Percentiles rank a stretch among this genome's conserved stretches.
Evolutionary conservation across 2,113 vertebrate genomes (phyloP).

Genomic region (Monopterus albus): DNA sequence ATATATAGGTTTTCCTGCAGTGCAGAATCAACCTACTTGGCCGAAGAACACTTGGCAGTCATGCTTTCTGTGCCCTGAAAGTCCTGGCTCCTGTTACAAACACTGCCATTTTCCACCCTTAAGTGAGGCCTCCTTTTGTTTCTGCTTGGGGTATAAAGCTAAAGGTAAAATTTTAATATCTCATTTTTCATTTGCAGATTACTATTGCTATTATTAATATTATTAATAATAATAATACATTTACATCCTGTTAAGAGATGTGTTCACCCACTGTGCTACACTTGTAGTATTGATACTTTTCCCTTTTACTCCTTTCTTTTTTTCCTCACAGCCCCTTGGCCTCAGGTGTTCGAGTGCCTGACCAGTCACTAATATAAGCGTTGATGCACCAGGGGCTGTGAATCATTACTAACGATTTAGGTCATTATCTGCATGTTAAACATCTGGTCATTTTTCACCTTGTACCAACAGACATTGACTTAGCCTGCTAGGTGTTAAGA

Average conservation of each 20-base stretch:
- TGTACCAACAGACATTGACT: slow-evolving; percentile 47
- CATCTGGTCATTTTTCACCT: slow-evolving; percentile 68
- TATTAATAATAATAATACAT: no score
- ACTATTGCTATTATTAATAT: no score
- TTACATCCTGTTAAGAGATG: no score
- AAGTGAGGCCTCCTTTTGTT: not conserved
- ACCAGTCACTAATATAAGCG: slow-evolving; percentile 47
- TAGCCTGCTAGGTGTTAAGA: slow-evolving; percentile 20
- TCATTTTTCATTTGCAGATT: no score
- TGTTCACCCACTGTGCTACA: no score
- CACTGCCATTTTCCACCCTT: not conserved
- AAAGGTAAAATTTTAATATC: no score
- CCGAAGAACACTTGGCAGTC: not conserved
- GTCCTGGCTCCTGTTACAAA: no score
- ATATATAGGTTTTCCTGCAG: not conserved
- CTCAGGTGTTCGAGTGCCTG: slow-evolving; percentile 37
- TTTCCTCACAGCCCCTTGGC: slow-evolving; percentile 60
- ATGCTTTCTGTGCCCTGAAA: not conserved
- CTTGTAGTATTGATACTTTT: slow-evolving; percentile 68
- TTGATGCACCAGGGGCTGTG: slow-evolving; percentile 44
- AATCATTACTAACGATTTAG: slow-evolving; percentile 70
- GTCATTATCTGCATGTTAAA: slow-evolving; percentile 67
- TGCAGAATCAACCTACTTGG: not conserved
- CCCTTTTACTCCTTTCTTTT: slow-evolving; percentile 34
- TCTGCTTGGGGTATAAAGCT: no score